Evolutionary conservation across 37 sponge, comb jelly and placozoan genomes (phyloP).

Genomic region (Spongilla lacustris): DNA sequence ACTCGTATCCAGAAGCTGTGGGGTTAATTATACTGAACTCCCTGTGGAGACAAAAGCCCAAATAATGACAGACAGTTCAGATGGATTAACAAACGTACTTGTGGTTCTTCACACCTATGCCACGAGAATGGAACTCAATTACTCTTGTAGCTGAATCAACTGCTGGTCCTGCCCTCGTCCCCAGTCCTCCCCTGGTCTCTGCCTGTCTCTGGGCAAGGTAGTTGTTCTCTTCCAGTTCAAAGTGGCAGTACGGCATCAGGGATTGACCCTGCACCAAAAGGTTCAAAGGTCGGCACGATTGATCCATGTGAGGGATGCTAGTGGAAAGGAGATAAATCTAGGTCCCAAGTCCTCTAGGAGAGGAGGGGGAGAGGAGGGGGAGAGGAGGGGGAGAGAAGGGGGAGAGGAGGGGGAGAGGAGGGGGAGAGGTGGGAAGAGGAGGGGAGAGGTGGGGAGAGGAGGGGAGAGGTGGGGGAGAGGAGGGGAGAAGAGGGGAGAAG

Average conservation of each 20-base stretch:
- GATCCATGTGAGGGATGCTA: constrained; percentile 80
- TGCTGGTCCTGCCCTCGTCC: constrained; percentile 2
- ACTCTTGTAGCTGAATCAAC: constrained; percentile 65
- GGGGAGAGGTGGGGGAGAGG: too few species aligned
- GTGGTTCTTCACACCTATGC: constrained; percentile 63
- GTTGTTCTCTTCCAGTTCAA: constrained; percentile 93
- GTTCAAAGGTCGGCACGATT: constrained; percentile 58
- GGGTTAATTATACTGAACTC: constrained; percentile 93
- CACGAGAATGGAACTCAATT: constrained; percentile 87
- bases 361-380: too few species aligned
- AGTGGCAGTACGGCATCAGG: constrained; percentile 98
- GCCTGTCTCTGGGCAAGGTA: constrained; percentile 62
- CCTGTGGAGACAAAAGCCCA: constrained; percentile 25
- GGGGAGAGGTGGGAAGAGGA: too few species aligned
- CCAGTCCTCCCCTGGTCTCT: not conserved
- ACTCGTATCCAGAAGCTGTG: constrained; percentile 81
- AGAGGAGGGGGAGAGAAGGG: too few species aligned
- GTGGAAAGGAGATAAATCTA: not conserved
- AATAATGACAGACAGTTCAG: not conserved
- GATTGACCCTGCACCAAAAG: constrained; percentile 69
- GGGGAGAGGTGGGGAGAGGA: too few species aligned
- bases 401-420: too few species aligned
- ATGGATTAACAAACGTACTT: constrained; percentile 24
- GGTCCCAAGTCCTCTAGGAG: too few species aligned
- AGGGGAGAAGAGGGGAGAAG: too few species aligned